Evolutionary conservation across 1,140 invertebrate genomes (phyloP).

Genomic region (Scaptomyza hsui): DNA sequence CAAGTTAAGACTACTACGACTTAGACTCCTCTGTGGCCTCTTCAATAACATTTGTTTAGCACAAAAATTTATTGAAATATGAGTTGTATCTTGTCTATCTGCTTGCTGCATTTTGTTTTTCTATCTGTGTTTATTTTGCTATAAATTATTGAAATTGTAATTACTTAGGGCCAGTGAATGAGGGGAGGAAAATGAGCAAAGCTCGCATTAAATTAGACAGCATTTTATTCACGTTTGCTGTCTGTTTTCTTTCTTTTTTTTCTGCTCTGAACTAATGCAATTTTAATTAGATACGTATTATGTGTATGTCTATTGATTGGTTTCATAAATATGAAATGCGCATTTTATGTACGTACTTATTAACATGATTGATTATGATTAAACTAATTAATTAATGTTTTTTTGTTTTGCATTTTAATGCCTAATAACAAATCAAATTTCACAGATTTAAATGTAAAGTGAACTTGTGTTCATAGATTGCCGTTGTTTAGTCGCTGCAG

Average conservation of each 20-base stretch:
- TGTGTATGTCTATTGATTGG: neutral
- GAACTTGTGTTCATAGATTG: slow-evolving; percentile 37
- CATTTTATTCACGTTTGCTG: slow-evolving; percentile 16
- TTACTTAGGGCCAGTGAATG: slow-evolving; percentile 65
- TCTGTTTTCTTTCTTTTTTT: slow-evolving; percentile 16
- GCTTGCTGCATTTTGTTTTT: slow-evolving; percentile 34
- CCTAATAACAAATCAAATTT: neutral
- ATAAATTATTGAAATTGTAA: slow-evolving; percentile 80
- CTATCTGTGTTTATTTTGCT: slow-evolving; percentile 62
- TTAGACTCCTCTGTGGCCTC: neutral
- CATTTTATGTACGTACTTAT: slow-evolving; percentile 48
- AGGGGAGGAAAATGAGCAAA: slow-evolving; percentile 56
- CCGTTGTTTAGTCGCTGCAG: slow-evolving; percentile 55
- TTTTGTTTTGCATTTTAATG: slow-evolving; percentile 17
- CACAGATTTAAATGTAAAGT: slow-evolving; percentile 31
- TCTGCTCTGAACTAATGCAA: slow-evolving; percentile 54
- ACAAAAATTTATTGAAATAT: slow-evolving; percentile 73
- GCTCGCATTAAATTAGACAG: slow-evolving; percentile 27
- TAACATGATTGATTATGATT: slow-evolving; percentile 66
- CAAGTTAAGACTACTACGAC: slow-evolving; percentile 34
- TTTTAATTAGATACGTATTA: slow-evolving; percentile 63
- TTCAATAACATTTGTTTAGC: slow-evolving; percentile 71
- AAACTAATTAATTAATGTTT: slow-evolving; percentile 66
- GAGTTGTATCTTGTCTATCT: slow-evolving; percentile 32
- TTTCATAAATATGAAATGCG: neutral